These are phyloP conservation scores for Pseudomugil tenellus DNA, from an alignment of 2,797 vertebrate genomes.

Conservation along the genomic window DNA sequence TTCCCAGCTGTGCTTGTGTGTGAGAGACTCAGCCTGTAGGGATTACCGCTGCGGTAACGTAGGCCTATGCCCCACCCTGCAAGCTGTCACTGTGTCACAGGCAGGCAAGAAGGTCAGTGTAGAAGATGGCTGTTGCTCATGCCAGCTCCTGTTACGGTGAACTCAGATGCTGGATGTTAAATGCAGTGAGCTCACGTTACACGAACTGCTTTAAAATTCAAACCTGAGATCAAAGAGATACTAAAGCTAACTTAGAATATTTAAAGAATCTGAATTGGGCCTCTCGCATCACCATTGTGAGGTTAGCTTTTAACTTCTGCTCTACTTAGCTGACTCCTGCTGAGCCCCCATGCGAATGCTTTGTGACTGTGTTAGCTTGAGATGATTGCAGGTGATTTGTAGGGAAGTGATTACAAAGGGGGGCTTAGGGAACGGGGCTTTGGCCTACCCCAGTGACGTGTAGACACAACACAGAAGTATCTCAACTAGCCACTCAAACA, in stretches of 20 bases:
- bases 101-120: slow-evolving; percentile 84
- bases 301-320: slow-evolving; percentile 15
- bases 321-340: slow-evolving; percentile 13
- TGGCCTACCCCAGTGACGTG: slow-evolving; percentile 28
- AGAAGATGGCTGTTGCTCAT: slow-evolving; percentile 42
- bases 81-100: slow-evolving; percentile 82
- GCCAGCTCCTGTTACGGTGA: slow-evolving; percentile 35
- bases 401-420: slow-evolving; percentile 55
- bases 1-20: slow-evolving; percentile 78
- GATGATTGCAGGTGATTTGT: slow-evolving; percentile 61
- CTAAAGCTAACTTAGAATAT: not conserved
- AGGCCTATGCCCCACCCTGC: slow-evolving; percentile 83
- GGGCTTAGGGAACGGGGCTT: slow-evolving; percentile 30
- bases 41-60: slow-evolving; percentile 88
- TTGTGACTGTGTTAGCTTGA: slow-evolving; percentile 55
- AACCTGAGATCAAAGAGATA: not conserved
- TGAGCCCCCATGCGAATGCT: slow-evolving; percentile 51
- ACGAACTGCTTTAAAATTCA: not conserved
- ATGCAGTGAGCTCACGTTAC: not conserved
- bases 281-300: not conserved
- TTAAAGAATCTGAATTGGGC: not conserved
- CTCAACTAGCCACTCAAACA: slow-evolving; percentile 45
- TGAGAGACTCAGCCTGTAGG: slow-evolving; percentile 51
- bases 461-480: slow-evolving; percentile 33
- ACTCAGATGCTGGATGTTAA: slow-evolving; percentile 19